Conservation (phyloP, 2,797 vertebrate species). For the Coracias cyanogaster region DNA sequence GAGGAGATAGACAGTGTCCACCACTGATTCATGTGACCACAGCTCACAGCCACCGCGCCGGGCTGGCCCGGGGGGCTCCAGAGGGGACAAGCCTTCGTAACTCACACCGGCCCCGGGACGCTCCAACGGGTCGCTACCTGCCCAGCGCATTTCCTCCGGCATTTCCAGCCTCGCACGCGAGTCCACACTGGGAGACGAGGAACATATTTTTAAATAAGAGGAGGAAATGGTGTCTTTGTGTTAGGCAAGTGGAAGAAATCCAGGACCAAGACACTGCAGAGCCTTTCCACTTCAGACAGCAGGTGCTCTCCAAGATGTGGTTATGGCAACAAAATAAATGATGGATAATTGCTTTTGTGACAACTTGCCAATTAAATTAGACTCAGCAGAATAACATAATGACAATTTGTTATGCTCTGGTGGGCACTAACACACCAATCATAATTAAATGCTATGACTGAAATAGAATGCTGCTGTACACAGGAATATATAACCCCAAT, state of each 20-base stretch:
- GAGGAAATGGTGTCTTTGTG: constrained; percentile 76
- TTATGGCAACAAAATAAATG: constrained; percentile 96
- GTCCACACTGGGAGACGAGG: constrained; percentile 23
- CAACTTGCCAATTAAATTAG: constrained; percentile 97
- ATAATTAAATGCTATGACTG: constrained; percentile 94
- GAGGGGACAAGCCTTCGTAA: fast-evolving
- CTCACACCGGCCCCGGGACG: neutral
- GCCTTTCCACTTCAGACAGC: constrained; percentile 82
- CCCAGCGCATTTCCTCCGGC: neutral
- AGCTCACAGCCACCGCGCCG: fast-evolving
- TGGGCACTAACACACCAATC: constrained; percentile 96
- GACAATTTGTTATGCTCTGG: constrained; percentile 95
- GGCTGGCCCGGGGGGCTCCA: fast-evolving
- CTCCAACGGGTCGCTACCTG: fast-evolving
- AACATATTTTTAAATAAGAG: constrained; percentile 54
- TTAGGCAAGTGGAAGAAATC: constrained; percentile 77
- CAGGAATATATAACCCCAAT: constrained; percentile 89
- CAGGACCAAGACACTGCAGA: constrained; percentile 76
- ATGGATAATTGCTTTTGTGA: constrained; percentile 97
- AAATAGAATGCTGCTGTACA: constrained; percentile 85
- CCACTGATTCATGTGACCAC: fast-evolving
- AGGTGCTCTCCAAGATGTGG: constrained; percentile 91
- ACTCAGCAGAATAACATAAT: constrained; percentile 95
- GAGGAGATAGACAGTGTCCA: neutral
- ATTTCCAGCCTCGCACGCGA: neutral